These are phyloP conservation scores for Cydia splendana DNA, from an alignment of 1,140 invertebrate genomes.

Conservation along the genomic window DNA sequence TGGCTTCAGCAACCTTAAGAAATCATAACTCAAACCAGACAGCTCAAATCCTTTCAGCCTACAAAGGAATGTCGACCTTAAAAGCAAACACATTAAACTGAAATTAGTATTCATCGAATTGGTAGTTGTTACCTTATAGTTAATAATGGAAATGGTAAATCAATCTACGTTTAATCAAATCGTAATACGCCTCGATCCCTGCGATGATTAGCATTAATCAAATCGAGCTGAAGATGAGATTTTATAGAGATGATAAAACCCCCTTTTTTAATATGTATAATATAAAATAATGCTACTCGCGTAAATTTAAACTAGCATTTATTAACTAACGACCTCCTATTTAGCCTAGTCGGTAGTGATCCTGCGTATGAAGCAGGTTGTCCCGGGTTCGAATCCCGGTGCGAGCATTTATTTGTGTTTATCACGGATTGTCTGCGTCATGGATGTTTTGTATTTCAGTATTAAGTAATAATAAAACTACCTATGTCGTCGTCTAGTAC, in stretches of 20 bases:
- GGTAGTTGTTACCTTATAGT: not conserved
- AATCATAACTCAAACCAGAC: not conserved
- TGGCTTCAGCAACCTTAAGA: conserved; percentile 3
- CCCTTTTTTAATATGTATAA: not conserved
- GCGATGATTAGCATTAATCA: conserved; percentile 32
- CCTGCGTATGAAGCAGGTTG: no score
- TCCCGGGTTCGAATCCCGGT: no score
- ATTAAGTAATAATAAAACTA: no score
- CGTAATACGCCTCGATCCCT: conserved; percentile 3
- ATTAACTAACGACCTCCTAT: no score
- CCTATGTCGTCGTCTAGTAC: no score
- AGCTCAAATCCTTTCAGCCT: not conserved
- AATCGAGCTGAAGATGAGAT: conserved; percentile 18
- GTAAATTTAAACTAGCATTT: not conserved
- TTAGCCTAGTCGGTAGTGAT: no score
- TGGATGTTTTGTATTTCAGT: no score
- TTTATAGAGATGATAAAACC: conserved; percentile 19
- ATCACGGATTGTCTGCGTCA: no score
- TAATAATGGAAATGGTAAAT: not conserved
- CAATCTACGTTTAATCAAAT: conserved; percentile 23
- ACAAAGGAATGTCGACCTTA: not conserved
- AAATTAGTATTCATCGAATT: not conserved
- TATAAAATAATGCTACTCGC: not conserved
- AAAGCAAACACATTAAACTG: not conserved
- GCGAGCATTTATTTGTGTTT: no score